Percentiles rank a stretch among this genome's conserved stretches.
phyloP scores from a whole-genome alignment of 2,113 vertebrate genomes.

The Gymnocephalus cernua region DNA sequence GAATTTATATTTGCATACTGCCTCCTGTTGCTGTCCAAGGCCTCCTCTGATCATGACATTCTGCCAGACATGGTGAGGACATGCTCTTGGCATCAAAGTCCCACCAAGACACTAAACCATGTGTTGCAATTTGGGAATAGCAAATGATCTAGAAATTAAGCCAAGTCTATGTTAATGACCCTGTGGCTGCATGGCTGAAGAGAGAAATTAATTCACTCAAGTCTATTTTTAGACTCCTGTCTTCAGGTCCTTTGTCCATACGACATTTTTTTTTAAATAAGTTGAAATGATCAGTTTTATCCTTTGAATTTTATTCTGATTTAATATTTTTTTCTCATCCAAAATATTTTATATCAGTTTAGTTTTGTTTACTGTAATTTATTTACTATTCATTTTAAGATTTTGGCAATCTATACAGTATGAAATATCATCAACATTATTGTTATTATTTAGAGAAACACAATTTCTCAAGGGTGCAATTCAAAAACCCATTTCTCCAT shows the following conservation, averaged over 20 bases:
- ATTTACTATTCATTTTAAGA: neutral
- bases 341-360: neutral
- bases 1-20: constrained; percentile 49
- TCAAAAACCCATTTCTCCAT: neutral
- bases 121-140: constrained; percentile 67
- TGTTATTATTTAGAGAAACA: neutral
- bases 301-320: constrained; percentile 6
- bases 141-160: constrained; percentile 72
- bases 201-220: constrained; percentile 50
- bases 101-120: constrained; percentile 67
- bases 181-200: constrained; percentile 44
- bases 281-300: constrained; percentile 30
- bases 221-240: constrained; percentile 57
- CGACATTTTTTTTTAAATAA: constrained; percentile 29
- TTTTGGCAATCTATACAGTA: neutral
- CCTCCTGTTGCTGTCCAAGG: constrained; percentile 33
- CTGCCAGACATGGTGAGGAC: constrained; percentile 46
- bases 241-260: constrained; percentile 40
- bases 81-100: constrained; percentile 58
- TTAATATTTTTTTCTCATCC: neutral
- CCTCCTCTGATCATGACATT: constrained; percentile 58
- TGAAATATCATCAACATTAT: neutral
- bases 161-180: constrained; percentile 69
- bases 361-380: neutral
- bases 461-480: neutral